Base-by-base conservation (phyloP, 2,113 vertebrate genomes). In the Mus spicilegus region DNA sequence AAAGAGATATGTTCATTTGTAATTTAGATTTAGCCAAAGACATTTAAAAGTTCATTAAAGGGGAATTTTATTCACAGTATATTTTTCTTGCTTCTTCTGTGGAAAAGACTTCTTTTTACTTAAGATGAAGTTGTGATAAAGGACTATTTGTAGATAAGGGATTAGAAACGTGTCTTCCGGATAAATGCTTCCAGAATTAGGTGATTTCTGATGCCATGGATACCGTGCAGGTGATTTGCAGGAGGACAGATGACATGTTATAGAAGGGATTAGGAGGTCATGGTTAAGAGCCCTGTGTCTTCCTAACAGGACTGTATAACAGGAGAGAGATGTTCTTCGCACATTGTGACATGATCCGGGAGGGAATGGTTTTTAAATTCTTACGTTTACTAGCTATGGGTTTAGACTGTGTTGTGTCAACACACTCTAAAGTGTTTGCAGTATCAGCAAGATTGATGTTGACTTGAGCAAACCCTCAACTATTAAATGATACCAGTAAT, bases 391-490 rank as follows among this genome's bases (percentile, higher is more conserved):
- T 86, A 93, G 67, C 87, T 85, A 3, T 89, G 75, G 89, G 72
- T 96, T 90, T 94, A 95, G 65, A 89, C 86, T 84, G 1, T 89
- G 76, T 96, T 91, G 86, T 93, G 54, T 93, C 96, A 89, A 93
- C 86, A 96, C 42, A 93, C 54, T 86, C 81, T 46, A 11, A 95
- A 96, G 54, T 95, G 77, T 97, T 92, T 96, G 92, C 42, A 84
- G 82, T 69, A 95, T 97, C 90, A 89, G 91, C 86, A 96, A 91
- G 95, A 94, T 87, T 95, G 92, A 91, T 96, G 96, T 84, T 92
- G 63, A 89, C 51, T 90, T 93, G 92, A 95, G n/a, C 61, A 96
- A 95, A 95, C 78, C 81, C 95, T 95, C 76, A 81, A 76, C 92
- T 94, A 92, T 95, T 85, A 95, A 95, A 92, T 95, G 95, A 90